Conservation (phyloP, 1,140 invertebrate genomes). For the Bombus sylvicola region DNA sequence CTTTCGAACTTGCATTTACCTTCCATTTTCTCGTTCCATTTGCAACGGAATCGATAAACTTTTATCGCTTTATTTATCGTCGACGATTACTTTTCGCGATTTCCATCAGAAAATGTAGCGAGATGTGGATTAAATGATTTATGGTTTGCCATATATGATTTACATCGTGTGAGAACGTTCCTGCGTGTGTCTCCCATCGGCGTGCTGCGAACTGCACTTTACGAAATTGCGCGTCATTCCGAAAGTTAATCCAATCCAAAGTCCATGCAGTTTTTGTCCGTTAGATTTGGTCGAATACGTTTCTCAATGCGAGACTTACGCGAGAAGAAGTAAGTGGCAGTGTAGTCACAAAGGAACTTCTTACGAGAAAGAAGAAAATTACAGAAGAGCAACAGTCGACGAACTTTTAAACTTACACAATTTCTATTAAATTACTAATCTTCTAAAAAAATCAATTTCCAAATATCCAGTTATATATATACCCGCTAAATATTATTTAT, state of each 20-base stretch:
- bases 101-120: constrained; percentile 5
- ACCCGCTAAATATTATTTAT: no score
- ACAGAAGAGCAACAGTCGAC: no score
- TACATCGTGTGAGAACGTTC: constrained; percentile 21
- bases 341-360: no score
- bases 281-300: constrained; percentile 36
- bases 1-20: no score
- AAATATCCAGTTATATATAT: no score
- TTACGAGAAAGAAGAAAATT: no score
- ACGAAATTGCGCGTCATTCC: constrained; percentile 71
- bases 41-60: neutral
- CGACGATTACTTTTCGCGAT: neutral
- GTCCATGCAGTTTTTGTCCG: constrained; percentile 50
- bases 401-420: no score
- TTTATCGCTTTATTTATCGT: neutral
- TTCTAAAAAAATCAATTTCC: no score
- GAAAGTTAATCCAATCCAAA: constrained; percentile 48
- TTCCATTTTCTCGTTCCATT: neutral
- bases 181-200: constrained; percentile 60
- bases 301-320: neutral
- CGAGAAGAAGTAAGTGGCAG: neutral
- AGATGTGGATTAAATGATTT: constrained; percentile 49
- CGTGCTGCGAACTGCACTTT: constrained; percentile 68
- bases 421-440: no score
- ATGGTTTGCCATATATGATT: constrained; percentile 37